A percentile compares a stretch with the other conserved stretches of the same genome.
Conservation (phyloP, 2,113 vertebrate genomes). For the Colinus virginianus region DNA sequence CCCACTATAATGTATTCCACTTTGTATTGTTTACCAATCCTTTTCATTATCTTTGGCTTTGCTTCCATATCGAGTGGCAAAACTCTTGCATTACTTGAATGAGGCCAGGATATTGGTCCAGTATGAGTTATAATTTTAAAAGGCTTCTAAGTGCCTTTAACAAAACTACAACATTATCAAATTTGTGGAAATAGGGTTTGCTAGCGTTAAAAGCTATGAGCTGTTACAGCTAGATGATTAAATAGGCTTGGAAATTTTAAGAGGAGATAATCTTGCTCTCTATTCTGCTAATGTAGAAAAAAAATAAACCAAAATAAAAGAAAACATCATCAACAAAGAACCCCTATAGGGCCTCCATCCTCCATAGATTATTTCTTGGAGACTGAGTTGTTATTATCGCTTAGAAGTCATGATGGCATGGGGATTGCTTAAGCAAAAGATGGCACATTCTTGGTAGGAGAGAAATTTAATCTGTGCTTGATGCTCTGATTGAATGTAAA, state of each 20-base stretch:
- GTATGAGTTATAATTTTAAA: background rate
- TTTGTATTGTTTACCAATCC: background rate
- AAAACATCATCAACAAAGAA: background rate
- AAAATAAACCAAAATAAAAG: background rate
- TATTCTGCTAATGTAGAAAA: conserved; percentile 49
- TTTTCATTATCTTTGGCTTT: background rate
- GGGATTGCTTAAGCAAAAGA: conserved; percentile 62
- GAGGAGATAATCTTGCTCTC: conserved; percentile 44
- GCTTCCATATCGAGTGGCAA: background rate
- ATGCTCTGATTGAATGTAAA: conserved; percentile 82
- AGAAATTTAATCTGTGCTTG: conserved; percentile 78
- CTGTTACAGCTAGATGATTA: conserved; percentile 32
- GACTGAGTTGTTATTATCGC: conserved; percentile 54
- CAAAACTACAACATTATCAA: conserved; percentile 35
- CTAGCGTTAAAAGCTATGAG: conserved; percentile 13
- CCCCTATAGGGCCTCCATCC: conserved; percentile 15
- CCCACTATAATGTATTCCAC: background rate
- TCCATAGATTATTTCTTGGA: conserved; percentile 49
- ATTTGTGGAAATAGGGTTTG: conserved; percentile 31
- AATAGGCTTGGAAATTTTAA: conserved; percentile 51
- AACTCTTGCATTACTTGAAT: background rate
- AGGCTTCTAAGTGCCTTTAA: conserved; percentile 33
- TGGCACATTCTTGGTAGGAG: conserved; percentile 80
- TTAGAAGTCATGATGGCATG: conserved; percentile 50
- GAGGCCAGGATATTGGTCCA: background rate